Base-by-base conservation (phyloP, 1,140 invertebrate species). In the Heterodera schachtii region DNA sequence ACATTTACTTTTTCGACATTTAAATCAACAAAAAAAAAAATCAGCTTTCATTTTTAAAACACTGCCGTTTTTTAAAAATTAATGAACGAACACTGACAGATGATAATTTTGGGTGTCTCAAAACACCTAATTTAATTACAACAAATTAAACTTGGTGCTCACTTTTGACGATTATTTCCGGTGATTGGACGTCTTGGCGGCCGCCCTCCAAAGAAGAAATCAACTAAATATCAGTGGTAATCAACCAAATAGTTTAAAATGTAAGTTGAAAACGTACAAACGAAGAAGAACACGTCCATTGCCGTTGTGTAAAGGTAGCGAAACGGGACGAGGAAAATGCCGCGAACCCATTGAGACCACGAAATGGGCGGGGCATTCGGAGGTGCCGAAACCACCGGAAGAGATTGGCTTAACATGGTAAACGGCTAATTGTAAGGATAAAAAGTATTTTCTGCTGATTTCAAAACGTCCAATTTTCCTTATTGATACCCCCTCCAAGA, bases 151-250 rank as follows among this genome's bases (percentile, higher is more conserved):
- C 16, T 64, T 19, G 19, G 5, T 16, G 11, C 57, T 64, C 13
- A 64, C 57, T 64, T 64, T 64, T 64, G 57, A 60, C 19, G 11
- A 64, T 11, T 19, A 19, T 5, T 19, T 5, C 19, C 57, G 16
- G 11, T 19, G 19, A 64, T 64, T 64, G 57, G 57, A 19, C 57
- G 57, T 64, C 57, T 64, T n/a, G 49, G 44, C 2, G 49, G 16
- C 31, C 47, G 75, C 41, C 31, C 31, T 41, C 75, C 75, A 76
- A 76, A 19, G 16, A 76, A 21, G 13, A 76, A 76, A 76, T 76
- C 16, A 52, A 57, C 75, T 76, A n/a, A 76, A 75, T 57, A 1
- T 8, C 41, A 19, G n/a, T 3, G 19, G 19, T 57, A 19, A 3
- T 1, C 1, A 57, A 44, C n/a, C n/a, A n/a, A n/a, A n/a, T n/a